Conservation (phyloP, 1,140 invertebrate species). For the Bombus turneri region DNA sequence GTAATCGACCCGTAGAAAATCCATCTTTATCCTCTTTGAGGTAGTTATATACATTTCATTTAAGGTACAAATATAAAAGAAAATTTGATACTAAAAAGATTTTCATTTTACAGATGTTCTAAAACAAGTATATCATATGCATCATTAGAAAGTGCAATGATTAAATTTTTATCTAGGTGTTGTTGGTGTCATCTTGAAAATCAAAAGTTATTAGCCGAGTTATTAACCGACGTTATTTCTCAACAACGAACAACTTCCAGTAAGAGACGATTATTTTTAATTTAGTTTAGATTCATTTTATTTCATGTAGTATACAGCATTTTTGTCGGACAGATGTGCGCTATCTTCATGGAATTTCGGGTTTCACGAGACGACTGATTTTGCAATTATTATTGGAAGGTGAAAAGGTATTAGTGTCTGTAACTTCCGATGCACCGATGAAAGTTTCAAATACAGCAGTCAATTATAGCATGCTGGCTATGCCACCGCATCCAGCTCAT, state of each 20-base stretch:
- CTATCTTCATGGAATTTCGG: slow-evolving; percentile 88
- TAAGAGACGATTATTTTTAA: slow-evolving; percentile 65
- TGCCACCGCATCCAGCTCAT: slow-evolving; percentile 80
- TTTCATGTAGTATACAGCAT: not conserved
- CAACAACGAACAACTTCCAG: slow-evolving; percentile 86
- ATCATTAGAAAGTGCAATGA: slow-evolving; percentile 88
- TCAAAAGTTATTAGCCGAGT: slow-evolving; percentile 91
- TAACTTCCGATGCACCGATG: slow-evolving; percentile 84
- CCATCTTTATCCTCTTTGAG: slow-evolving; percentile 80
- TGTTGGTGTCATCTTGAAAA: slow-evolving; percentile 93
- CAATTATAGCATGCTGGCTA: slow-evolving; percentile 73
- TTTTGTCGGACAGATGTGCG: slow-evolving; percentile 74
- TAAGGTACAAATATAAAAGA: not conserved
- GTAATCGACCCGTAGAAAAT: slow-evolving; percentile 82
- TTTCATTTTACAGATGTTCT: slow-evolving; percentile 72
- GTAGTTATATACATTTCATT: slow-evolving; percentile 65
- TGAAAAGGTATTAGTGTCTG: slow-evolving; percentile 90
- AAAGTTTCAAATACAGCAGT: slow-evolving; percentile 73
- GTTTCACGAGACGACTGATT: slow-evolving; percentile 93
- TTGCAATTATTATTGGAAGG: slow-evolving; percentile 93
- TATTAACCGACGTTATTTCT: slow-evolving; percentile 88
- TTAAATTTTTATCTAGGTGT: slow-evolving; percentile 89
- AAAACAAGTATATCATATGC: slow-evolving; percentile 82
- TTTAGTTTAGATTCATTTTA: not conserved
- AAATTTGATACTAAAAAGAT: not conserved